Conservation (phyloP, 2,113 vertebrate genomes). For the Urocolius indicus region DNA sequence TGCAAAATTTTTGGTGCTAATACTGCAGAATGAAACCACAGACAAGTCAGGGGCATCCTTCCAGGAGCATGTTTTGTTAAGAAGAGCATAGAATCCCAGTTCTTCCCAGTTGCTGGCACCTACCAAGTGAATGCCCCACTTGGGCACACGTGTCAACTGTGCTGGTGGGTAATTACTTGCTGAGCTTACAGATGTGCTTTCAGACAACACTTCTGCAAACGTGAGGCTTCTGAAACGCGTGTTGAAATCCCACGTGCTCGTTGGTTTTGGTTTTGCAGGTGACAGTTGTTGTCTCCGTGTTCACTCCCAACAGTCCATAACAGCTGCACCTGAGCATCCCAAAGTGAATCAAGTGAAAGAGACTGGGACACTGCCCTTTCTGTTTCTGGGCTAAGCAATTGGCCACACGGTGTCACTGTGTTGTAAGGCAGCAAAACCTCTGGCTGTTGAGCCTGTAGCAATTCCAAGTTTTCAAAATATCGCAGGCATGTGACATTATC, state of each 20-base stretch:
- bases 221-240: neutral
- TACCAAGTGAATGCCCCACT: neutral
- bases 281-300: neutral
- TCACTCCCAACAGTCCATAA: neutral
- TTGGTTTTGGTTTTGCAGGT: neutral
- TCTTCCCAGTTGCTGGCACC: neutral
- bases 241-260: neutral
- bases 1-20: neutral
- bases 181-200: neutral
- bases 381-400: neutral
- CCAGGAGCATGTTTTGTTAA: neutral
- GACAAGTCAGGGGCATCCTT: neutral
- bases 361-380: neutral
- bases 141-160: neutral
- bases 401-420: constrained; percentile 46
- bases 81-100: neutral
- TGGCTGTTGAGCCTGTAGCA: neutral
- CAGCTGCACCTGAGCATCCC: neutral
- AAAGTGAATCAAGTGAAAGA: neutral
- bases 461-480: neutral
- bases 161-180: neutral
- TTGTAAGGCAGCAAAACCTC: neutral
- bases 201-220: neutral
- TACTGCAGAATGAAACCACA: neutral
- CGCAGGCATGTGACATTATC: neutral